Percentiles rank a stretch among this genome's conserved stretches.
Conservation (phyloP, 2,888 invertebrate genomes). For the Meiosimyza platycephala region DNA sequence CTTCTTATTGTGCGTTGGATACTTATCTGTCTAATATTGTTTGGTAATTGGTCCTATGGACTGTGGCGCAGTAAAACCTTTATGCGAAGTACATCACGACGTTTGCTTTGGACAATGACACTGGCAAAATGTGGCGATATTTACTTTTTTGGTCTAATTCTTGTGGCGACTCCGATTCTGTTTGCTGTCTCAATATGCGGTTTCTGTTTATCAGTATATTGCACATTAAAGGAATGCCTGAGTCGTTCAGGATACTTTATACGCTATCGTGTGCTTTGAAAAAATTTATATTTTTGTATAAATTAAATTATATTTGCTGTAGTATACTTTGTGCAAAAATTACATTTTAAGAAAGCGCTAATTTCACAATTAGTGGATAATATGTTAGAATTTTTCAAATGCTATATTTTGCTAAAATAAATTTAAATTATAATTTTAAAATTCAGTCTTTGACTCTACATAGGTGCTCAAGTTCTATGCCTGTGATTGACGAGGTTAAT, state of each 20-base stretch:
- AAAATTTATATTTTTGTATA: neutral
- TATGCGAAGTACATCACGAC: slow-evolving; percentile 49
- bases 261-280: slow-evolving; percentile 31
- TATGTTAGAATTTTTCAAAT: too few relatives aligned
- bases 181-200: slow-evolving; percentile 52
- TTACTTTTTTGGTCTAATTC: slow-evolving; percentile 48
- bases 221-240: slow-evolving; percentile 38
- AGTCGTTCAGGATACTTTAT: slow-evolving; percentile 16
- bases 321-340: too few relatives aligned
- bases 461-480: too few relatives aligned
- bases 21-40: slow-evolving; percentile 8
- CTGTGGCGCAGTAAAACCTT: slow-evolving; percentile 48
- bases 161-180: slow-evolving; percentile 50
- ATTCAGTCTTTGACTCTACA: too few relatives aligned
- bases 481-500: too few relatives aligned
- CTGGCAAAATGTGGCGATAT: slow-evolving; percentile 53
- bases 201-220: slow-evolving; percentile 47
- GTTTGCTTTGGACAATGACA: slow-evolving; percentile 57
- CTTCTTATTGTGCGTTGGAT: slow-evolving; percentile 14
- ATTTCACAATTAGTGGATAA: too few relatives aligned
- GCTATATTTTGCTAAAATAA: too few relatives aligned
- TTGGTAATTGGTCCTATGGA: slow-evolving; percentile 31
- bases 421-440: too few relatives aligned
- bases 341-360: too few relatives aligned
- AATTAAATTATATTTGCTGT: too few relatives aligned